Evolutionary conservation across 1,140 invertebrate species (phyloP), one percentile per base, ranked within the genome.

Genomic region (Drosophila bifasciata): DNA sequence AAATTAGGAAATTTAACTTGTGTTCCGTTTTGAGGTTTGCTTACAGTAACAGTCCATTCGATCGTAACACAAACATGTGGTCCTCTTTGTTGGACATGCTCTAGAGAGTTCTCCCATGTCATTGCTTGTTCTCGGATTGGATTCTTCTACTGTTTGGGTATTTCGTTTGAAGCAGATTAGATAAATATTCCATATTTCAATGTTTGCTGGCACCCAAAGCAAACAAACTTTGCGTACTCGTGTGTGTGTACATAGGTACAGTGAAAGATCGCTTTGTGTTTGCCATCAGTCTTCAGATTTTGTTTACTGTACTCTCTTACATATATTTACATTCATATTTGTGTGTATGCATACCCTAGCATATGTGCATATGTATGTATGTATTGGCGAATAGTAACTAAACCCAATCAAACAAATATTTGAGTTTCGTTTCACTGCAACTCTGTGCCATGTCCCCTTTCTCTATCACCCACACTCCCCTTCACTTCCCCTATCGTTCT

Each of bases 371-470:
- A 28, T 8, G 2, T 3, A 28, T 28, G 28, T 19, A 69, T 53
- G 46, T 62, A 56, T 78, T 71, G 60, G 67, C 66, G 72, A 77
- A 57, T 60, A 67, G 79, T 63, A 73, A 69, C 74, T 74, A 83
- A 83, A 74, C 56, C 70, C 68, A 66, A 76, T 84, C 76, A 71
- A 57, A 84, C 62, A 79, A 85, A 84, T 84, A 84, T 84, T 85
- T 84, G 80, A 79, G 59, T 68, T 85, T 67, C 57, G 75, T 62
- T 79, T 83, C 62, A 77, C 40, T 77, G 71, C 43, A 75, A 55
- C 79, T 78, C 63, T 74, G 79, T 51, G 58, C 67, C 67, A 71
- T 70, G n/a, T 60, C 68, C 48, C 39, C 57, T 48, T 11, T 41
- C 45, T 15, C 36, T 40, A 9, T 17, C 15, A 40, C 23, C 19